Percentiles rank a stretch among this genome's conserved stretches.
Conservation (phyloP, 2,797 vertebrate species). For the Myotis planiceps region DNA sequence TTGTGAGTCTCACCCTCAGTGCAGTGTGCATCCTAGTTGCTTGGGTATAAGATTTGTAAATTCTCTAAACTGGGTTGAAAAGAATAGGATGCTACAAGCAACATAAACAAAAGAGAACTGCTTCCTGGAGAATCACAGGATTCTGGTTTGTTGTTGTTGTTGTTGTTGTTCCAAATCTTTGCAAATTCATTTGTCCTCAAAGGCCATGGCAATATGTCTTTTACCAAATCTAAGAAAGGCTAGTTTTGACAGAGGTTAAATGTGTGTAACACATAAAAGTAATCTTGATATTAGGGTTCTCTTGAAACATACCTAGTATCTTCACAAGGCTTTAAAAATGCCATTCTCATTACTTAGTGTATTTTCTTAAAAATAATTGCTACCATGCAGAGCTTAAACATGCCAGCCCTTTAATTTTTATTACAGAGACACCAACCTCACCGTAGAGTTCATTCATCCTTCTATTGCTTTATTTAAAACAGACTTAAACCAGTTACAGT, state of each 20-base stretch:
- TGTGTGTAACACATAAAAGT: fast-evolving
- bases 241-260: not conserved
- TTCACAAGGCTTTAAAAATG: not conserved
- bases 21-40: not conserved
- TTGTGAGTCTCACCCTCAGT: not conserved
- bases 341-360: no score
- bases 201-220: not conserved
- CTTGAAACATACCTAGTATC: not conserved
- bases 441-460: not conserved
- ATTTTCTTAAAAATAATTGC: not conserved
- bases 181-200: not conserved
- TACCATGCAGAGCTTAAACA: not conserved
- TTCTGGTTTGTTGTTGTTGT: not conserved
- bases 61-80: not conserved
- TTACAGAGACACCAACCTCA: not conserved
- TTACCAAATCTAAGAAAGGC: not conserved
- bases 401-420: not conserved
- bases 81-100: not conserved
- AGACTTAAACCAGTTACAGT: not conserved
- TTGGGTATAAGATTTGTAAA: not conserved
- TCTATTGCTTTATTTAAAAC: constrained; percentile 47
- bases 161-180: no score
- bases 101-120: not conserved
- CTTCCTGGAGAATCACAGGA: not conserved
- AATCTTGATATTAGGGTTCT: not conserved